Percentiles rank a stretch among this genome's conserved stretches.
Conservation (phyloP, 92 coral and sea anemone genomes). For the Chrysogorgia sp. region DNA sequence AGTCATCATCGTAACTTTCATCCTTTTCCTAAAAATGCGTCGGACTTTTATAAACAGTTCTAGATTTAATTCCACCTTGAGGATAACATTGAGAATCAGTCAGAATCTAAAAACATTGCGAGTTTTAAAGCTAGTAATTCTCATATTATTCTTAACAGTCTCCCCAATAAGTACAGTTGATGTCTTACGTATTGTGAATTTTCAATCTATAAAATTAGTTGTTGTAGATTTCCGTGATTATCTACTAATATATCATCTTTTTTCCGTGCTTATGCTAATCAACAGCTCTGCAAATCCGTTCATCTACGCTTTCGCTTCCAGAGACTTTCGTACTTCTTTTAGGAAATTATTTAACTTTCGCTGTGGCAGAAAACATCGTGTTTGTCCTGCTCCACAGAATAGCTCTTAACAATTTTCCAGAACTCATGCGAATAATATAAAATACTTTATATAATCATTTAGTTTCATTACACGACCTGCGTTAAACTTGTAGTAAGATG, state of each 20-base stretch:
- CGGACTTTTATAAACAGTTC: background rate
- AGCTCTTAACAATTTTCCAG: too few relatives aligned
- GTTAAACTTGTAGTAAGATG: too few relatives aligned
- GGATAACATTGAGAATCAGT: background rate
- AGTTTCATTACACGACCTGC: too few relatives aligned
- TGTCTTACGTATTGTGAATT: background rate
- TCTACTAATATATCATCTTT: background rate
- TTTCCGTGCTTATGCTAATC: background rate
- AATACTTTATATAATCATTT: too few relatives aligned
- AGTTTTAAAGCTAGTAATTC: constrained; percentile 2
- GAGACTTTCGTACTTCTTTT: background rate
- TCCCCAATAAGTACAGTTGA: background rate
- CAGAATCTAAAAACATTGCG: background rate
- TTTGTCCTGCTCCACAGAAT: too few relatives aligned
- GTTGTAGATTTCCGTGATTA: background rate
- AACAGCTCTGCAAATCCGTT: background rate
- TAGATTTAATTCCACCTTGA: background rate
- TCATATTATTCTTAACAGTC: background rate
- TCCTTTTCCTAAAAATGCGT: background rate
- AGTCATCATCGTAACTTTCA: background rate
- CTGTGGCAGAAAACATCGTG: too few relatives aligned
- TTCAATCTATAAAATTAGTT: background rate
- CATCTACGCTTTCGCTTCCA: background rate
- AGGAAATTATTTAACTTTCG: too few relatives aligned
- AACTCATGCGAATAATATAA: too few relatives aligned